Evolutionary conservation across 1,140 invertebrate species (phyloP).

Genomic region (Pantala flavescens): DNA sequence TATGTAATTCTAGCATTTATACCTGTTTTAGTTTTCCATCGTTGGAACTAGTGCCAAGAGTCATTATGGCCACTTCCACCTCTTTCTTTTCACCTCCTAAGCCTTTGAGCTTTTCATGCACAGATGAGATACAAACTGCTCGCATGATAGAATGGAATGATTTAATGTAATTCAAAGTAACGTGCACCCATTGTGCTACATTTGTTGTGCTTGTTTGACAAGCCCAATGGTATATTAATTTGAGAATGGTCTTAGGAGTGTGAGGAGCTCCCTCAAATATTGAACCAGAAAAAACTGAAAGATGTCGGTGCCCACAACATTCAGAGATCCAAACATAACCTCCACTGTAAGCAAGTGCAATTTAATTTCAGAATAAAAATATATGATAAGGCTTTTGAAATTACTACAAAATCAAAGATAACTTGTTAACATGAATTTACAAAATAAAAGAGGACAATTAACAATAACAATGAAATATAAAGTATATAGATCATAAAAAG

Average conservation of each 20-base stretch:
- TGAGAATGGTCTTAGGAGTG: conserved; percentile 64
- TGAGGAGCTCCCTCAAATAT: conserved; percentile 75
- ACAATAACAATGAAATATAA: too few species aligned
- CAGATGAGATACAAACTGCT: conserved; percentile 61
- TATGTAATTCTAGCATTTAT: not conserved
- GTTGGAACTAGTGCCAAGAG: conserved; percentile 74
- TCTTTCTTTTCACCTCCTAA: conserved; percentile 55
- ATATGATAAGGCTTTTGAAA: not conserved
- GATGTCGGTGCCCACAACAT: conserved; percentile 68
- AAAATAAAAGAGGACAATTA: too few species aligned
- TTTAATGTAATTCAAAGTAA: conserved; percentile 46
- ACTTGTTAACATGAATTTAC: too few species aligned
- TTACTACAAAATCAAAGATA: too few species aligned
- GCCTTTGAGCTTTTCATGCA: conserved; percentile 59
- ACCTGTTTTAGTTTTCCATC: conserved; percentile 64
- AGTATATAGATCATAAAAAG: too few species aligned
- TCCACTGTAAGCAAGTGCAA: conserved; percentile 44
- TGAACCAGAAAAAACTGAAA: conserved; percentile 76
- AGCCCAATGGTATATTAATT: conserved; percentile 81
- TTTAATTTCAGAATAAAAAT: not conserved
- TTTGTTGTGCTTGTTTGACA: conserved; percentile 81
- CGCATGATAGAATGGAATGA: conserved; percentile 68
- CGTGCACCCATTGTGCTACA: conserved; percentile 79
- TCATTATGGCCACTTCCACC: conserved; percentile 75
- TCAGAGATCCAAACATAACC: conserved; percentile 83